phyloP scores from a whole-genome alignment of 2,113 vertebrate species.

The Oncorhynchus tshawytscha region DNA sequence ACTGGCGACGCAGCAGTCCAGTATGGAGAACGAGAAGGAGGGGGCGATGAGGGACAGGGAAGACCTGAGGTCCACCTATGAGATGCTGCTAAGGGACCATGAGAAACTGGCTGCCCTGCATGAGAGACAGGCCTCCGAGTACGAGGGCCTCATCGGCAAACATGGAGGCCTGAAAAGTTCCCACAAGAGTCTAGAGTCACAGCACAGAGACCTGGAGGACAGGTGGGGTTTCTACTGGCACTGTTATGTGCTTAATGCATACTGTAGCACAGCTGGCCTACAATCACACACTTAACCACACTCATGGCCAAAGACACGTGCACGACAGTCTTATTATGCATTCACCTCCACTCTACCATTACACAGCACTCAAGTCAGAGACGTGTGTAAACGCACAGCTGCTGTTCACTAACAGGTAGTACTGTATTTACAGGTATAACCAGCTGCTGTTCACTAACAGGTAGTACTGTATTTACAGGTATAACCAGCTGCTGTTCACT shows the following conservation, averaged over 20 bases:
- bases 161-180: conserved; percentile 88
- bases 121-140: conserved; percentile 89
- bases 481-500: conserved; percentile 82
- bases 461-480: conserved; percentile 68
- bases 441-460: conserved; percentile 71
- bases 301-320: background rate
- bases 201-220: conserved; percentile 93
- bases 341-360: background rate
- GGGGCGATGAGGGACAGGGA: conserved; percentile 84
- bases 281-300: background rate
- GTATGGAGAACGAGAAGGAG: conserved; percentile 88
- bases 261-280: background rate
- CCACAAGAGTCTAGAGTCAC: conserved; percentile 91
- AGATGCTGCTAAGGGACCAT: conserved; percentile 90
- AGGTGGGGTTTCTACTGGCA: conserved; percentile 69
- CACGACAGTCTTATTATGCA: background rate
- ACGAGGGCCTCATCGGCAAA: conserved; percentile 89
- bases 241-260: too few relatives aligned
- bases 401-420: background rate
- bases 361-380: background rate
- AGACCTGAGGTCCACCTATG: conserved; percentile 86
- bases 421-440: conserved; percentile 82
- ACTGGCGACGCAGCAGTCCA: conserved; percentile 87
- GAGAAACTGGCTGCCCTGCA: conserved; percentile 93
- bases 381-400: background rate